Conservation (phyloP, 2,113 vertebrate species). For the Haliaeetus leucogaster region DNA sequence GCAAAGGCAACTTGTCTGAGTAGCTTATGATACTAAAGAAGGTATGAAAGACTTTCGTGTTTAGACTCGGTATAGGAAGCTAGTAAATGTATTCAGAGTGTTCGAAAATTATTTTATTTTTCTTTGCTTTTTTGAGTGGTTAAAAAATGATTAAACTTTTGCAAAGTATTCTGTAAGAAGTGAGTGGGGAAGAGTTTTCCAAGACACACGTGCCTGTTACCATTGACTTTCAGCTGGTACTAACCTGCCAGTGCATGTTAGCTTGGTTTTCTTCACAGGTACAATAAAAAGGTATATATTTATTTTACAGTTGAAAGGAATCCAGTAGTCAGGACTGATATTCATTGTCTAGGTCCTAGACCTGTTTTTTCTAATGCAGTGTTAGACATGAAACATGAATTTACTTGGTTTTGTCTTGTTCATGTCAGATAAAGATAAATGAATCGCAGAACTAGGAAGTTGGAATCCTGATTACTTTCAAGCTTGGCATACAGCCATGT, state of each 20-base stretch:
- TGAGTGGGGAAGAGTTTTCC: neutral
- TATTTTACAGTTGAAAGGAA: neutral
- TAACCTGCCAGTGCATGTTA: neutral
- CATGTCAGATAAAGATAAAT: neutral
- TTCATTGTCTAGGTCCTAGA: neutral
- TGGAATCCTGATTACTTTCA: neutral
- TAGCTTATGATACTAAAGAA: neutral
- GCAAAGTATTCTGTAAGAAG: neutral
- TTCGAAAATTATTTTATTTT: neutral
- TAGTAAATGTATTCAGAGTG: neutral
- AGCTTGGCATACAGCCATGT: neutral
- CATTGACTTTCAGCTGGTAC: neutral
- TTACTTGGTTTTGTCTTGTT: neutral
- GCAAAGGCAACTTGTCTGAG: neutral
- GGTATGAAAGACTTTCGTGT: neutral
- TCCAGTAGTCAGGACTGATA: neutral
- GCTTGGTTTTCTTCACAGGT: neutral
- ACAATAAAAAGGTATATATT: neutral
- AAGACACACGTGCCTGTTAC: neutral
- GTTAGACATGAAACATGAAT: neutral
- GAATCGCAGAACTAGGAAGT: neutral
- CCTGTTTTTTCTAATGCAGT: neutral
- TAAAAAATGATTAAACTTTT: neutral
- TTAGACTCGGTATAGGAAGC: neutral
- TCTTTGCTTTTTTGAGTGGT: neutral